Percentiles rank a stretch among this genome's conserved stretches.
Conservation (phyloP, 2,113 vertebrate species). For the Emberiza fucata region DNA sequence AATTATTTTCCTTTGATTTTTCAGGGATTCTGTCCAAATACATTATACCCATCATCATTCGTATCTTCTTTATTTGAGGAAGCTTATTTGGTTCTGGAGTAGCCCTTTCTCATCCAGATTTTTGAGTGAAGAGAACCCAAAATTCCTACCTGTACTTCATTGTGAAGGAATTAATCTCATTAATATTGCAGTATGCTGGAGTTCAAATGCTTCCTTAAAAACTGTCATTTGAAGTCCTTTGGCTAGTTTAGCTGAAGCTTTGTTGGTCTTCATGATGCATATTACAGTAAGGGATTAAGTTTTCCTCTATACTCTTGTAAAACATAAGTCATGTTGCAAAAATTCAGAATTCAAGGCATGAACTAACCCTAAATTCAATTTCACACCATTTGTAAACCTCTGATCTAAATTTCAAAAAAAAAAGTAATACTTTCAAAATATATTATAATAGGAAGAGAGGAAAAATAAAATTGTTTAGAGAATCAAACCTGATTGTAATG, state of each 20-base stretch:
- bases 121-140: neutral
- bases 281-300: neutral
- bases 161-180: neutral
- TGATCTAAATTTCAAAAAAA: neutral
- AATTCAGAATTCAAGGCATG: neutral
- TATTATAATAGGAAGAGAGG: neutral
- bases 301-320: neutral
- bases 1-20: neutral
- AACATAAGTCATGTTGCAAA: neutral
- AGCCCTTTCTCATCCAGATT: neutral
- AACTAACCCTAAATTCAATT: neutral
- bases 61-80: neutral
- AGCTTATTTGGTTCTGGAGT: neutral
- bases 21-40: neutral
- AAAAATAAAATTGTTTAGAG: neutral
- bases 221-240: neutral
- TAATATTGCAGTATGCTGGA: neutral
- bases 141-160: neutral
- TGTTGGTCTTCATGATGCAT: neutral
- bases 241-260: neutral
- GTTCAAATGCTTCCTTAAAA: neutral
- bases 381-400: neutral
- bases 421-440: neutral
- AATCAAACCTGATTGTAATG: neutral
- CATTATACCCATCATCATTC: neutral